Evolutionary conservation across 2,113 vertebrate genomes (phyloP).

Genomic region (Sylvilagus bachmani): DNA sequence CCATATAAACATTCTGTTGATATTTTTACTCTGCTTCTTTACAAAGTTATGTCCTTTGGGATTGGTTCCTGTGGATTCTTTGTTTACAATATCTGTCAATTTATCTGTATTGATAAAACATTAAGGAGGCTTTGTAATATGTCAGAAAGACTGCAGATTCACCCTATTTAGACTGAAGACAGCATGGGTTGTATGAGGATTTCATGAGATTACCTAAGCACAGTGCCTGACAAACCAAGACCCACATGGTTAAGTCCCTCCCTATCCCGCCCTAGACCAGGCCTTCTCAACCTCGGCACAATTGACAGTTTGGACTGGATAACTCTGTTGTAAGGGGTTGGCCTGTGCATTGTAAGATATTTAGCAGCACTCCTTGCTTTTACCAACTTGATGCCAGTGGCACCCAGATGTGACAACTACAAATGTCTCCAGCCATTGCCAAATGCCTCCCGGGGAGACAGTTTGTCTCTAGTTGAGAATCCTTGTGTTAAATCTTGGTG

Average conservation of each 20-base stretch:
- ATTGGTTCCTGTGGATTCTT: neutral
- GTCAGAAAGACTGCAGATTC: neutral
- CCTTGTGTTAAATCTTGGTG: neutral
- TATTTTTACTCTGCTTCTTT: neutral
- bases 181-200: neutral
- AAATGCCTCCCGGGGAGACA: neutral
- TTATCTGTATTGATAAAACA: neutral
- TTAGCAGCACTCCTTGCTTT: neutral
- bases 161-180: neutral
- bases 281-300: neutral
- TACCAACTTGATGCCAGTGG: neutral
- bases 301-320: neutral
- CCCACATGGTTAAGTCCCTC: neutral
- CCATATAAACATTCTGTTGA: rapidly evolving
- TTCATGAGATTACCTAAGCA: neutral
- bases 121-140: neutral
- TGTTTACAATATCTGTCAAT: neutral
- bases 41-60: neutral
- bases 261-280: neutral
- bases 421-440: neutral
- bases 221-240: neutral
- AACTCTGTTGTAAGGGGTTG: neutral
- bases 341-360: too few species aligned
- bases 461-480: neutral
- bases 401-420: neutral